Evolutionary conservation across 2,888 invertebrate genomes (phyloP), one percentile per base, ranked within the genome.

Genomic region (Lagria hirta): DNA sequence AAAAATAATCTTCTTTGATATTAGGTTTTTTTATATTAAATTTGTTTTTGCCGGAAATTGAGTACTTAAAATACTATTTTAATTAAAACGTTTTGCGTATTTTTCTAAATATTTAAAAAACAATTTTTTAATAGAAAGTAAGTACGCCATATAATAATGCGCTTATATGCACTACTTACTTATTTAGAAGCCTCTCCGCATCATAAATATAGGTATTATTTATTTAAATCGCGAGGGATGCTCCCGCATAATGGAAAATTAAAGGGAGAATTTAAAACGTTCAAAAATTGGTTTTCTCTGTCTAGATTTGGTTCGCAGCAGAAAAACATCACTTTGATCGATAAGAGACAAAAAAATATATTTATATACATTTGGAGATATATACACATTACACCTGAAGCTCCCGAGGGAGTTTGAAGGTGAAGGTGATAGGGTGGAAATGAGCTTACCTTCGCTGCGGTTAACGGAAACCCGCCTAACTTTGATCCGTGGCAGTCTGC

Each of bases 401-500:
- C 23, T 10, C 8, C 26, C 16, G 29, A 8, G 26, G 21, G 43
- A 18, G 33, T 32, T 23, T 21, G 21, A 7, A 2, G 4, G 11
- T 21, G 37, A 15, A 8, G 20, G 38, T n/a, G 32, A 16, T 11
- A 35, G 34, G 33, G 21, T 28, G 27, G 46, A 36, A 36, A 37
- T 12, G 35, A 46, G 41, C 32, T 47, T 43, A 47, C 37, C 37
- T 42, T 28, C 15, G 28, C 40, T 36, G 37, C 38, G 33, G 47
- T 43, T 43, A 22, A 33, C 37, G 24, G 32, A 36, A 37, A 38
- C 42, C 49, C 48, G 47, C 49, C 51, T 43, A 42, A 54, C 69
- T 70, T 70, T 70, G 70, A 69, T 69, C 69, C 67, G 52, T 58
- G 60, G 63, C 62, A 62, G 67, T 62, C 68, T 65, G 62, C 65